phyloP scores from a whole-genome alignment of 2,888 invertebrate genomes.

The Asteroscopus sphinx region DNA sequence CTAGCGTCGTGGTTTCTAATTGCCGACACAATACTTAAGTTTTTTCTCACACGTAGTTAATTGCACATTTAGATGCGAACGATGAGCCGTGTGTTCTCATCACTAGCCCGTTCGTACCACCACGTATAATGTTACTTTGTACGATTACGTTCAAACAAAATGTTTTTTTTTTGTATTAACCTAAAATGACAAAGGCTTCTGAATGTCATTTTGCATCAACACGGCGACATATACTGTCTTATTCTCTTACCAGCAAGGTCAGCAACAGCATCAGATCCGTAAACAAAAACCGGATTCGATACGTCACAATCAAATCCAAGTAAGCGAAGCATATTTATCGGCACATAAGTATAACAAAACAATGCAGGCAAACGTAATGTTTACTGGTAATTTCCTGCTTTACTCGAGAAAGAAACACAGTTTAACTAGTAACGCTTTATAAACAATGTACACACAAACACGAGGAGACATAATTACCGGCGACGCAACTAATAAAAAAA shows the following conservation, averaged over 20 bases:
- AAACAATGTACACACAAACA: conserved; percentile 69
- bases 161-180: conserved; percentile 22
- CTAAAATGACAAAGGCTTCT: conserved; percentile 33
- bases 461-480: conserved; percentile 70
- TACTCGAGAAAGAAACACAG: conserved; percentile 66
- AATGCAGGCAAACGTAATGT: conserved; percentile 66
- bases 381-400: conserved; percentile 74
- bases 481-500: conserved; percentile 67
- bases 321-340: conserved; percentile 71
- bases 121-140: conserved; percentile 24
- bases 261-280: conserved; percentile 74
- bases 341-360: conserved; percentile 68
- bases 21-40: conserved; percentile 21
- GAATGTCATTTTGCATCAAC: conserved; percentile 48
- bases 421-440: conserved; percentile 65
- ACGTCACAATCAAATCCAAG: conserved; percentile 79
- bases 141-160: conserved; percentile 10
- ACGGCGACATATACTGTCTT: conserved; percentile 57
- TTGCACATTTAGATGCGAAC: conserved; percentile 52
- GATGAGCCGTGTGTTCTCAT: conserved; percentile 29
- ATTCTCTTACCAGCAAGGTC: conserved; percentile 82
- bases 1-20: conserved; percentile 29
- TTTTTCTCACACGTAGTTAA: conserved; percentile 47
- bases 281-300: conserved; percentile 83
- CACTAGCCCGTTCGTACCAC: conserved; percentile 36